Conservation (phyloP, 2,797 vertebrate genomes). For the Tinamus major region DNA sequence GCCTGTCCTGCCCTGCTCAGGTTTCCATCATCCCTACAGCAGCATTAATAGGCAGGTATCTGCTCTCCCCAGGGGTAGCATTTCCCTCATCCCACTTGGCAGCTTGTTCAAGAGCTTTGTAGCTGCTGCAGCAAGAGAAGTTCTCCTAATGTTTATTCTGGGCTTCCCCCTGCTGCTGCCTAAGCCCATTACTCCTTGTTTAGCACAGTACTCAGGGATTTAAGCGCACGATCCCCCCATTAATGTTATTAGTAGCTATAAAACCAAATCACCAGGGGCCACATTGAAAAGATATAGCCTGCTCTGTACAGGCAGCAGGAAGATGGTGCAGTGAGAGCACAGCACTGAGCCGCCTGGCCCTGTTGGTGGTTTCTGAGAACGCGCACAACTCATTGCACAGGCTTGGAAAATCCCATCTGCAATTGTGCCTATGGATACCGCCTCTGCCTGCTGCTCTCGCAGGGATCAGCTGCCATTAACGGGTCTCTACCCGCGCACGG, state of each 20-base stretch:
- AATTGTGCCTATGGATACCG: fast-evolving
- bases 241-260: not conserved
- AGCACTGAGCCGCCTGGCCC: fast-evolving
- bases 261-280: conserved; percentile 5
- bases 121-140: not conserved
- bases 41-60: not conserved
- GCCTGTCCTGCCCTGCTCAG: not conserved
- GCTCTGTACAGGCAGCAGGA: not conserved
- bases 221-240: not conserved
- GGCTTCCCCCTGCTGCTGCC: conserved; percentile 6
- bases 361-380: not conserved
- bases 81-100: not conserved
- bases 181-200: conserved; percentile 29
- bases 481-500: not conserved
- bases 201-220: not conserved
- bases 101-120: not conserved
- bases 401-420: not conserved
- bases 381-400: fast-evolving
- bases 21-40: conserved; percentile 23
- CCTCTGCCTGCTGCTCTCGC: not conserved
- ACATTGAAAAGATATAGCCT: not conserved
- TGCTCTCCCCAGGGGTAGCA: not conserved
- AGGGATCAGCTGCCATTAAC: conserved; percentile 9
- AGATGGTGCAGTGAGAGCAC: too few relatives aligned
- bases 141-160: conserved; percentile 15